Conservation (phyloP, 1,140 invertebrate genomes). For the Maconellicoccus hirsutus region DNA sequence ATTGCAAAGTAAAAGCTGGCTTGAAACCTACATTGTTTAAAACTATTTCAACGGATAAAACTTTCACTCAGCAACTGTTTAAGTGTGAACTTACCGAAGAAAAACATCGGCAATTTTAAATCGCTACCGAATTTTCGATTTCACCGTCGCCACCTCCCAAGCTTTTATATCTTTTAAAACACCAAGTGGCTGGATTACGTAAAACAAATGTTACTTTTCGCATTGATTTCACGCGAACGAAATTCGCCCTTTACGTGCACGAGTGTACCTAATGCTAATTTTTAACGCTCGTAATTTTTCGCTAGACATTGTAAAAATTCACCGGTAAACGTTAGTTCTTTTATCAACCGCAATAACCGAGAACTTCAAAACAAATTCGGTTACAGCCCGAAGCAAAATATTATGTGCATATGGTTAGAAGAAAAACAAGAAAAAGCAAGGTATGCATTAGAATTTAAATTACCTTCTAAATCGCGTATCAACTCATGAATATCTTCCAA, state of each 20-base stretch:
- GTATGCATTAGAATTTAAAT: background rate
- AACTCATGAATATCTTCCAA: background rate
- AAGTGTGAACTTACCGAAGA: background rate
- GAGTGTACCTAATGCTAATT: no score
- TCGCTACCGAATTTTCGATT: background rate
- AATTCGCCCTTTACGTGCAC: no score
- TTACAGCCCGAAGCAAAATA: background rate
- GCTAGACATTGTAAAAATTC: background rate
- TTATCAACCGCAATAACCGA: background rate
- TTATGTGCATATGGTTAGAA: background rate
- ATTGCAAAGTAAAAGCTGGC: background rate
- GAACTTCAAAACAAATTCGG: background rate
- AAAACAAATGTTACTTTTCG: no score
- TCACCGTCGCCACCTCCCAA: no score
- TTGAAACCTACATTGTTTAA: background rate
- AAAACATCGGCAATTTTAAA: background rate
- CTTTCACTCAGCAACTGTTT: background rate
- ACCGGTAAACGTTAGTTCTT: background rate
- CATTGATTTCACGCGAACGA: no score
- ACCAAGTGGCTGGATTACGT: no score
- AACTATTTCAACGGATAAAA: background rate
- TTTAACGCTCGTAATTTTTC: no score
- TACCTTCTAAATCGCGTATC: constrained; percentile 7
- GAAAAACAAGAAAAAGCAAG: background rate
- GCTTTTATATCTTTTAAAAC: background rate